These are phyloP conservation scores for Anaspis maculata DNA, from an alignment of 2,888 invertebrate genomes.

Conservation along the genomic window DNA sequence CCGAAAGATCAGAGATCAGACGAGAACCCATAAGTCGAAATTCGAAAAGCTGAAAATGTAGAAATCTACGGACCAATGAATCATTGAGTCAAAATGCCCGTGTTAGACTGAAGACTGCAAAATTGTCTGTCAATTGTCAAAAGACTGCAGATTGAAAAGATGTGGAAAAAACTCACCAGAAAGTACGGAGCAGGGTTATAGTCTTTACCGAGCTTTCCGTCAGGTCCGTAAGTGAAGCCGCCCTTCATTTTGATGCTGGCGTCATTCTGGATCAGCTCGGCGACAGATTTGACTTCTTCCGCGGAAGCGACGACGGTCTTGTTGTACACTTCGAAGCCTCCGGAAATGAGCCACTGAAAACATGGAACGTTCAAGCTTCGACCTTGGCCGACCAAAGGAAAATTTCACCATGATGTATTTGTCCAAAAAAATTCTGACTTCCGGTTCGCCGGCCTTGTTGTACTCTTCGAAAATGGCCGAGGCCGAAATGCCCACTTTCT, in stretches of 20 bases:
- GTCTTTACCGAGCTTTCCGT: constrained; percentile 1
- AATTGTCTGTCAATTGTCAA: too few relatives aligned
- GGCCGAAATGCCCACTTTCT: constrained; percentile 2
- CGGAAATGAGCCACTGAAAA: constrained; percentile 5
- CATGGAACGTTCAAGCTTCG: neutral
- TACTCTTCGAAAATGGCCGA: constrained; percentile 1
- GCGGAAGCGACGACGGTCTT: constrained; percentile 5
- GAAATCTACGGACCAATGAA: too few relatives aligned
- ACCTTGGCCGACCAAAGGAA: too few relatives aligned
- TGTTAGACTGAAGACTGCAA: too few relatives aligned
- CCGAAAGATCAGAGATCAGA: too few relatives aligned
- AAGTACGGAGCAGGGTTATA: constrained; percentile 3
- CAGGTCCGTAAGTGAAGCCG: too few relatives aligned
- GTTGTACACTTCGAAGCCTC: constrained; percentile 5
- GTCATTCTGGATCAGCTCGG: neutral
- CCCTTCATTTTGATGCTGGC: too few relatives aligned
- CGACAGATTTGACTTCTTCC: constrained; percentile 2
- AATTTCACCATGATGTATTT: constrained; percentile 8
- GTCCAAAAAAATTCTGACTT: constrained; percentile 5
- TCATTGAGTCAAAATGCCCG: too few relatives aligned
- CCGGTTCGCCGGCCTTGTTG: constrained; percentile 2
- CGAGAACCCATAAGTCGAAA: too few relatives aligned
- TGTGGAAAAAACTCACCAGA: too few relatives aligned
- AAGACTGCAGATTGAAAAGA: too few relatives aligned
- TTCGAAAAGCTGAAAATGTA: too few relatives aligned